Base-by-base conservation (phyloP, 1,140 invertebrate genomes). In the Reticulitermes speratus region DNA sequence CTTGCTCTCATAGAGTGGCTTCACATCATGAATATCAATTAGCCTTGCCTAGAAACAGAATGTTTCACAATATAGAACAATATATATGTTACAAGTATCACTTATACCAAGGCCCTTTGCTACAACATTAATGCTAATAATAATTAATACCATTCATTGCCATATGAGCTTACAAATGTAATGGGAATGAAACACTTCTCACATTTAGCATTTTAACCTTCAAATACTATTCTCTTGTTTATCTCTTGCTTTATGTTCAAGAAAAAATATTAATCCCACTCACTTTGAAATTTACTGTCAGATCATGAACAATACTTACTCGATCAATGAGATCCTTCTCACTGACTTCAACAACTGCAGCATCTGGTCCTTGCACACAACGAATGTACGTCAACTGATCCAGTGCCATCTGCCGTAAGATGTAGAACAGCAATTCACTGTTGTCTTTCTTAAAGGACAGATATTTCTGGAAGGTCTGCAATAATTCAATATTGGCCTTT, bases 401-500 rank as follows among this genome's bases (percentile, higher is more conserved):
- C 88, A 97, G 94, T 1, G 98, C 95, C 86, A 99, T 92, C 91
- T 99, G 98, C 75, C 98, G 96, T 19, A 99, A 93, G 87, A 99
- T 96, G 91, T 98, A 99, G 89, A 99, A 97, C 0, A 99, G 91
- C 23, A 99, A 93, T 90, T 99, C 98, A 89, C 98, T 97, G 92
- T 98, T 97, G 91, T 99, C 98, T 89, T 97, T 96, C 89, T 98
- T 97, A 92, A 96, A 99, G 7, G 96, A 93, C 25, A 99, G 92
- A 91, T 99, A 99, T 88, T 97, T 95, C 88, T 96, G 95, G 93
- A 99, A 99, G 88, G 96, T 96, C 96, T 98, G 91, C 83, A 93
- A 92, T 86, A 55, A 55, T 55, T 82, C 6, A 44, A 38, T 38
- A 2, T 38, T 5, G 9, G 9, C 11, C 2, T 14, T 11, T n/a